A percentile compares a stretch with the other conserved stretches of the same genome.
Evolutionary conservation across 2,888 invertebrate genomes (phyloP).

Genomic region (Crocallis elinguaria): DNA sequence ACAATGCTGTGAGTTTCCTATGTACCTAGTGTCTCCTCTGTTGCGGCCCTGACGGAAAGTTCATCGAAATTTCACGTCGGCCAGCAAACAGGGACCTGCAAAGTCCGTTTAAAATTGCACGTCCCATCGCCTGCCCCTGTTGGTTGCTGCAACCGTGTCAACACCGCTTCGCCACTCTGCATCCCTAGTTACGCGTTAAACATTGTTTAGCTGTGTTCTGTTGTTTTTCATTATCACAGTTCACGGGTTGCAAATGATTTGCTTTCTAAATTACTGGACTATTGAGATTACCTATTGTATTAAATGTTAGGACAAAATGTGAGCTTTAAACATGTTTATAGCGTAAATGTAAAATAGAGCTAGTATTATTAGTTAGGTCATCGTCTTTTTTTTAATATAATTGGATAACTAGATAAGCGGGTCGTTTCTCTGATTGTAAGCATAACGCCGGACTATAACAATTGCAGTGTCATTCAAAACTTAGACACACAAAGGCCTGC

Average conservation of each 20-base stretch:
- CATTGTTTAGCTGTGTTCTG: constrained; percentile 71
- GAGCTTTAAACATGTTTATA: too few relatives aligned
- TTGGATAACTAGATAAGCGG: too few relatives aligned
- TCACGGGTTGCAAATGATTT: not conserved
- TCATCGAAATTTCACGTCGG: constrained; percentile 66
- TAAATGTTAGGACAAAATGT: too few relatives aligned
- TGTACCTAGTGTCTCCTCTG: constrained; percentile 41
- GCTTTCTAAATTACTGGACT: not conserved
- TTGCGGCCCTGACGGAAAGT: constrained; percentile 51
- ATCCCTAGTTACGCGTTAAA: constrained; percentile 73
- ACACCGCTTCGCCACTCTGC: constrained; percentile 67
- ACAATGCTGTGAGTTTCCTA: constrained; percentile 37
- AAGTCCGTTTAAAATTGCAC: constrained; percentile 76
- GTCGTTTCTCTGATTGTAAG: too few relatives aligned
- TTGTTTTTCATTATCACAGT: constrained; percentile 61
- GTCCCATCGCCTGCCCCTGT: constrained; percentile 60
- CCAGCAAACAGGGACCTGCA: constrained; percentile 56
- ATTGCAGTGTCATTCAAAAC: too few relatives aligned
- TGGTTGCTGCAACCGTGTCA: constrained; percentile 60
- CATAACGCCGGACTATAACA: too few relatives aligned
- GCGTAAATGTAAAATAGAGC: too few relatives aligned
- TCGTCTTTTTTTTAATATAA: too few relatives aligned
- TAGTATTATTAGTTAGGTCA: too few relatives aligned
- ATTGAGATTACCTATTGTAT: too few relatives aligned
- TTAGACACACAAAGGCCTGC: too few relatives aligned